Base-by-base conservation (phyloP, 2,888 invertebrate species). In the Metellina segmentata region DNA sequence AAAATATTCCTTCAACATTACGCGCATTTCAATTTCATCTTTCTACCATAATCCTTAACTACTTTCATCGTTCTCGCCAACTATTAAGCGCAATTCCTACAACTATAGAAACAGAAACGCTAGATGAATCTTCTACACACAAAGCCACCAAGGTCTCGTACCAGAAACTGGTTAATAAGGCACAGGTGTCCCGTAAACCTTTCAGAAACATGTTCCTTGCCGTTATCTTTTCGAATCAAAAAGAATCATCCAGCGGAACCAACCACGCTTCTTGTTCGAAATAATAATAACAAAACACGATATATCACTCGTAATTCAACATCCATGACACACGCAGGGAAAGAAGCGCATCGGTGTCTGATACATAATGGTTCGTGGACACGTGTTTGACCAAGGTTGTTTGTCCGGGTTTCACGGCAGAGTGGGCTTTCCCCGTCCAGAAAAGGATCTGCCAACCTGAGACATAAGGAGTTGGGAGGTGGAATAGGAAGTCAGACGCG, bases 301-400 rank as follows among this genome's bases (percentile, higher is more conserved):
- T 82, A 48, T 51, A 71, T 51, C 49, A 48, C 13, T 51, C 51
- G 34, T 34, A 34, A 34, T 34, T 34, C 34, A n/a, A 51, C 48
- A 51, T 5, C 13, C 61, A 16, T n/a, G 51, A 19, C n/a, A 7
- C 52, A 78, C 51, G 51, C 61, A 78, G 11, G 78, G 51, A 34
- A 74, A 48, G 74, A 20, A 16, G 74, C 13, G 34, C 8, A 48
- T 74, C 9, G 34, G 48, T 11, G 74, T 74, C 4, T 48, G 34
- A 8, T 8, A 34, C 48, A 74, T 34, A 34, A 34, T 34, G 34
- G 52, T 82, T 82, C 71, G 82, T 19, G 49, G 51, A 7, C 13
- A 74, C 20, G 52, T 71, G 82, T 61, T 61, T 61, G 61, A 9
- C 49, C 72, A 83, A 83, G 83, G 83, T 74, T 74, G 70, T 71